phyloP scores from a whole-genome alignment of 2,113 vertebrate genomes.

The Hystrix brachyura region DNA sequence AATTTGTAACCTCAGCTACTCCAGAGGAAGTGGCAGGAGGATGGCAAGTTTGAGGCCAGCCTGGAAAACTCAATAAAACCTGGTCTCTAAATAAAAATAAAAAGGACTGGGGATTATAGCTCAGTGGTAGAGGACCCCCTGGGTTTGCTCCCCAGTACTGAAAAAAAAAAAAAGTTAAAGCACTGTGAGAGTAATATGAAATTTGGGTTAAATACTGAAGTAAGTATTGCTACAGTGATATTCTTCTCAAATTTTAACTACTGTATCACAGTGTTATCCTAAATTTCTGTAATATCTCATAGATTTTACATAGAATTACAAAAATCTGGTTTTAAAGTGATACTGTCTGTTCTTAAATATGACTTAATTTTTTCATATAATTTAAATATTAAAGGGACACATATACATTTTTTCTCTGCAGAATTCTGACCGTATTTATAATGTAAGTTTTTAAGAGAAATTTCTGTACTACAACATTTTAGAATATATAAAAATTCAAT shows the following conservation, averaged over 20 bases:
- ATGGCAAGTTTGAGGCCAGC: neutral
- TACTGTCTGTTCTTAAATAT: neutral
- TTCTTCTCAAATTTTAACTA: slow-evolving; percentile 46
- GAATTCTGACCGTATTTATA: slow-evolving; percentile 40
- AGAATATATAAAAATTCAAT: slow-evolving; percentile 6
- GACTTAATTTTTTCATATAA: slow-evolving; percentile 20
- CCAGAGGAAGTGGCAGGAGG: neutral
- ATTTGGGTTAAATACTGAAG: slow-evolving; percentile 34
- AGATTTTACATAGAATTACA: neutral
- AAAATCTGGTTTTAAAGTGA: slow-evolving; percentile 13
- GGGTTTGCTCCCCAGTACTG: neutral
- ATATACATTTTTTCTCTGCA: slow-evolving; percentile 12
- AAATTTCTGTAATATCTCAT: neutral
- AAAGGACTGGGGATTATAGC: neutral
- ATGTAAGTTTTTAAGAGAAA: slow-evolving; percentile 18
- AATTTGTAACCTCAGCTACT: no score
- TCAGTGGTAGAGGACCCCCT: neutral
- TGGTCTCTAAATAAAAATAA: neutral
- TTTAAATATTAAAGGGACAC: neutral
- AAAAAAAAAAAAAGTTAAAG: neutral
- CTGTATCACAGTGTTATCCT: neutral
- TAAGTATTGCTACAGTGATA: neutral
- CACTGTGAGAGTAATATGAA: neutral
- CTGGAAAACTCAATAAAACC: neutral
- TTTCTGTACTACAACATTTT: slow-evolving; percentile 8